A percentile compares a stretch with the other conserved stretches of the same genome.
phyloP scores from a whole-genome alignment of 2,113 vertebrate species.

The Alethe castanea region DNA sequence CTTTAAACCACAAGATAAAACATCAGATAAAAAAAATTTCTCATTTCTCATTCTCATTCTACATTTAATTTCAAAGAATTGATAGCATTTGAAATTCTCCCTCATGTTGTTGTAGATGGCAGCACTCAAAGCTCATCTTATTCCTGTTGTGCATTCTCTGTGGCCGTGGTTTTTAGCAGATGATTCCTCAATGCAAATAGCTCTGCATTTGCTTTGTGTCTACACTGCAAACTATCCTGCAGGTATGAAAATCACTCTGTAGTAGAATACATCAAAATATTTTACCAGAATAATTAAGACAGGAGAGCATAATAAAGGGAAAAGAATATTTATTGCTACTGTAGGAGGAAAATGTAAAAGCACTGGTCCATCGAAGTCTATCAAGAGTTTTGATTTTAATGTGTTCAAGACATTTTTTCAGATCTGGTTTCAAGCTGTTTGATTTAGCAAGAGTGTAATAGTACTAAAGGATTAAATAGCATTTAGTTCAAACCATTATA shows the following conservation, averaged over 20 bases:
- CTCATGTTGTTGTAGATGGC: constrained; percentile 68
- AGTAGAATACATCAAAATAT: neutral
- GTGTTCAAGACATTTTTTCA: neutral
- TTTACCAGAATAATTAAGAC: neutral
- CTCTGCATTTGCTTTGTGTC: constrained; percentile 90
- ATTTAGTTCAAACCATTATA: neutral
- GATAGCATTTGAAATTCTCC: neutral
- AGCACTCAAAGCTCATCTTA: constrained; percentile 80
- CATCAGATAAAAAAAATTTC: neutral
- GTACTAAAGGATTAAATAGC: neutral
- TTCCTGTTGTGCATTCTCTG: constrained; percentile 77
- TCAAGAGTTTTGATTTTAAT: neutral
- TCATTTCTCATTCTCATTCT: too few relatives aligned
- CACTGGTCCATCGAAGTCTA: neutral
- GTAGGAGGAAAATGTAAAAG: neutral
- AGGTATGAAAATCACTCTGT: constrained; percentile 70
- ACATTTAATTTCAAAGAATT: neutral
- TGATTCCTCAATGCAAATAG: constrained; percentile 80
- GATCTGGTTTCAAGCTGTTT: neutral
- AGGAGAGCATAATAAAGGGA: neutral
- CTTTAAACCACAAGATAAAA: neutral
- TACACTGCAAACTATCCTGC: constrained; percentile 85
- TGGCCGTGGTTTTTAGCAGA: constrained; percentile 93
- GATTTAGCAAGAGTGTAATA: neutral
- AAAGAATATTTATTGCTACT: neutral